Conservation (phyloP, 2,888 invertebrate species). For the Chelonus formosanus region DNA sequence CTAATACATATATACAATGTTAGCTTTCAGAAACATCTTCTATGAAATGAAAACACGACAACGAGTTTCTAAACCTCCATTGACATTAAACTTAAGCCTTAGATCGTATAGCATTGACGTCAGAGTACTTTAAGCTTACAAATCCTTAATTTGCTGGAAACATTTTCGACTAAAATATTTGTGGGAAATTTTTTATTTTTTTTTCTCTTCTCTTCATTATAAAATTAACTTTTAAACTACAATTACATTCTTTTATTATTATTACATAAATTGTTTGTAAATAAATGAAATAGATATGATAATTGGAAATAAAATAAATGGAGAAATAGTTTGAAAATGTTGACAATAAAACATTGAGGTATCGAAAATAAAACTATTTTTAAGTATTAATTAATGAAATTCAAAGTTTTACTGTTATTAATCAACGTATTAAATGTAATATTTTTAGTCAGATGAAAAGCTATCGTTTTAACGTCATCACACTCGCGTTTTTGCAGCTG, state of each 20-base stretch:
- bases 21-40: not conserved
- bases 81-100: constrained; percentile 8
- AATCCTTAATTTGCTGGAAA: constrained; percentile 21
- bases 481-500: constrained; percentile 13
- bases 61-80: not conserved
- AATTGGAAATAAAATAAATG: no score
- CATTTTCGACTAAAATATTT: constrained; percentile 10
- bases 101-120: constrained; percentile 15
- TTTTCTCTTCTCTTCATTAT: not conserved
- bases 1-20: not conserved
- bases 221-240: constrained; percentile 8
- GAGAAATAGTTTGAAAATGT: no score
- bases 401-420: not conserved
- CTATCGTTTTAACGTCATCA: constrained; percentile 10
- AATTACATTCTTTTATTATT: constrained; percentile 2
- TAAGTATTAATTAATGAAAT: no score
- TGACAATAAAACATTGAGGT: no score
- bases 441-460: not conserved
- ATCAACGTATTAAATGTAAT: not conserved
- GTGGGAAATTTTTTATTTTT: not conserved
- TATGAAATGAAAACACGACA: not conserved
- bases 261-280: not conserved
- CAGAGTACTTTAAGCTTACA: constrained; percentile 15
- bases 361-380: no score
- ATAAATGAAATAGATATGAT: no score